Evolutionary conservation across 2,113 vertebrate species (phyloP), one percentile per base, ranked within the genome.

Genomic region (Onychorhynchus coronatus): DNA sequence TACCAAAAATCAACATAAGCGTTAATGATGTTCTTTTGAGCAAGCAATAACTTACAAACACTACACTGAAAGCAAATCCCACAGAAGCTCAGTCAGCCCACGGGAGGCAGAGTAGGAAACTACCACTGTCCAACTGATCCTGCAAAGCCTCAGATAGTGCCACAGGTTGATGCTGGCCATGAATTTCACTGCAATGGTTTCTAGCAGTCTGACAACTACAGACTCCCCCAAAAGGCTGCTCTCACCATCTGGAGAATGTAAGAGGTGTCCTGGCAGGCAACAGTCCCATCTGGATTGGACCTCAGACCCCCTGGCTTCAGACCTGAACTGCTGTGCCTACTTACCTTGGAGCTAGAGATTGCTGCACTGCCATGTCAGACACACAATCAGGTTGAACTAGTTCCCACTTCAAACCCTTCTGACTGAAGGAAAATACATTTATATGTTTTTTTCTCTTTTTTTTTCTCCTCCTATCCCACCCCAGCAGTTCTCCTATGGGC

Each of bases 281-380:
- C 5, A 17, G 9, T 14, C 23, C 47, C 19, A 49, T 72, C 42
- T 1, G 4, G 46, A 77, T 5, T 0, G 1, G 4, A 52, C 59
- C 2, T 3, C n/a, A 67, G 42, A 58, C 0, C 6, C 8, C 0
- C 0, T 4, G n/a, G 44, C 47, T 53, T 46, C 50, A 47, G 47
- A 52, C 9, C 30, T 47, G 35, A 86, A 49, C 58, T 68, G 56
- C 63, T 18, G 20, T 59, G 27, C 58, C 72, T 56, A 8, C 68
- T n/a, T 28, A 78, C 37, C 58, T 52, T 28, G 19, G 67, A 77
- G 59, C 25, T 53, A 27, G 35, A 58, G 53, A 7, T 14, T 2
- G 5, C 35, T 52, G 30, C 33, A 42, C 17, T 9, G 0, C 55
- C 3, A 0, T 13, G 30, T 35, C 2, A 0, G 41, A 52, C 14